phyloP scores from a whole-genome alignment of 1,140 invertebrate genomes.

The Spodoptera litura region DNA sequence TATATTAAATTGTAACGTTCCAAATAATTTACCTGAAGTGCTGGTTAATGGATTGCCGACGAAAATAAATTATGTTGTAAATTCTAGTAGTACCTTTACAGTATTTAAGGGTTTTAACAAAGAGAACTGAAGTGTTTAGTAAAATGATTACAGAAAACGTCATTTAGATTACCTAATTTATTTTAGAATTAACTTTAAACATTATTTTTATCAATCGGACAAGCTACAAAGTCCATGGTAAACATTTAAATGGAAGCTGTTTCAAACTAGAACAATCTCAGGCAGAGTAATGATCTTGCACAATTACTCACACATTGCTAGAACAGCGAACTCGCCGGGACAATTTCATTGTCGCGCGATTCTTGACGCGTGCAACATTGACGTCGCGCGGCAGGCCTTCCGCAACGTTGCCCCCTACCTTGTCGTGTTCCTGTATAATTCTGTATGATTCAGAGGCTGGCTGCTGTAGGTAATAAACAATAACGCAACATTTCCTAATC shows the following conservation, averaged over 20 bases:
- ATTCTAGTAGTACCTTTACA: neutral
- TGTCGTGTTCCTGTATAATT: slow-evolving; percentile 29
- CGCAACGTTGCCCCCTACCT: slow-evolving; percentile 11
- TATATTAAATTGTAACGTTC: slow-evolving; percentile 27
- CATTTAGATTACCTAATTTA: no score
- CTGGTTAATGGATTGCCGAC: neutral
- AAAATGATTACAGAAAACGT: no score
- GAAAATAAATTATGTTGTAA: neutral
- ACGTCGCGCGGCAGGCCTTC: slow-evolving; percentile 22
- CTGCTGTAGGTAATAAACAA: neutral
- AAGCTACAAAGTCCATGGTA: no score
- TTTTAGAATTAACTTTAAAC: no score
- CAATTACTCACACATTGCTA: slow-evolving; percentile 41
- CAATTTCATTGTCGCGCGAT: slow-evolving; percentile 36
- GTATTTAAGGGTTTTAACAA: neutral
- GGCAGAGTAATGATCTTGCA: neutral
- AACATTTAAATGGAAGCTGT: neutral
- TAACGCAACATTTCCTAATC: no score
- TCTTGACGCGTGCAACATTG: slow-evolving; percentile 38
- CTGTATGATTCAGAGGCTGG: neutral
- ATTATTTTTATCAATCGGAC: no score
- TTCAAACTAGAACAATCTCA: slow-evolving; percentile 1
- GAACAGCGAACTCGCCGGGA: slow-evolving; percentile 28
- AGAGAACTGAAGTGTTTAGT: no score
- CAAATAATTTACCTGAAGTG: slow-evolving; percentile 11